Evolutionary conservation across 2,797 vertebrate species (phyloP), one percentile per base, ranked within the genome.

Genomic region (Labroides dimidiatus): DNA sequence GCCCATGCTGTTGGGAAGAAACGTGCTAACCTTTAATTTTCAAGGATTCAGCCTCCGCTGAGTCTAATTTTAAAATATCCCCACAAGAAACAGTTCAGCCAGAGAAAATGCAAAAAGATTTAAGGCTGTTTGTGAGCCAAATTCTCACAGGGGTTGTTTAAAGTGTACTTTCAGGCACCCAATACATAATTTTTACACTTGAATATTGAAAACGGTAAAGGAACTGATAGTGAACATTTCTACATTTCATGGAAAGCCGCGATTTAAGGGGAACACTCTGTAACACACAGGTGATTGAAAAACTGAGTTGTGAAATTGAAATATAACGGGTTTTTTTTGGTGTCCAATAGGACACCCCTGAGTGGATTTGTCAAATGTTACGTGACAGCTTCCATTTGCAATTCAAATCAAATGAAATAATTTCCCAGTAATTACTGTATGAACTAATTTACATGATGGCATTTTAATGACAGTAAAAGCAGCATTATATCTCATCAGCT

Each of bases 11-110:
- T 69, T 50, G 43, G 15, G 17, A 8, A 9, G 2, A 20, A 10
- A 20, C 37, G 48, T n/a, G n/a, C 16, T 4, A 16, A 43, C 6
- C 16, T 68, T 69, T 55, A 13, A 70, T 64, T 49, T 73, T 33
- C 16, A 56, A n/a, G 59, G 45, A 66, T 74, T 65, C 30, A 56
- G 23, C 44, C 51, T 59, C 14, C 72, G 61, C 17, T 30, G 44
- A 51, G 47, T 62, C 36, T 15, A 27, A 70, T 77, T 80, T 45
- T 10, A 49, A 75, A 86, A 64, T 57, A 61, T 75, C 5, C 67
- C 50, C 51, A 68, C 44, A 69, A 78, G 64, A 55, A 23, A 50
- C 54, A 56, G 71, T 19, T 65, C 45, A 63, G 10, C 20, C 14
- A 52, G 69, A 75, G 21, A 51, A 76, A 57, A 42, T n/a, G n/a